Evolutionary conservation across 2,888 invertebrate genomes (phyloP).

Genomic region (Polietes domitor): DNA sequence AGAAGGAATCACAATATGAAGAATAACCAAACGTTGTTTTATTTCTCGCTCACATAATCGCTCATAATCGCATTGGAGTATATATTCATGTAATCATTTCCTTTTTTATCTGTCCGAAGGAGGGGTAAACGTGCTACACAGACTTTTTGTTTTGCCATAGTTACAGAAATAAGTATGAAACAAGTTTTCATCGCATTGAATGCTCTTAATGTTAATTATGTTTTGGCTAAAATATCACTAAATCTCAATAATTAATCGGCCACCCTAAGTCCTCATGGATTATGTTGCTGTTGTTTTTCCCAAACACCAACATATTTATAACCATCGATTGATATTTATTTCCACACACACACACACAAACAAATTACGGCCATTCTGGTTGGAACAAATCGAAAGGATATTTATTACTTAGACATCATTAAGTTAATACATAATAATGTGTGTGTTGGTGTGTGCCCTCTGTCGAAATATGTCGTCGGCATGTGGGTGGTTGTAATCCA

Average conservation of each 20-base stretch:
- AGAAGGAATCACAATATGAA: too few relatives aligned
- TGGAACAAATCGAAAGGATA: neutral
- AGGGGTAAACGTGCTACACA: too few relatives aligned
- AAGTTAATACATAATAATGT: constrained; percentile 3
- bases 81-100: neutral
- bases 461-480: too few relatives aligned
- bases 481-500: neutral
- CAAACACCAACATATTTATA: neutral
- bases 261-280: neutral
- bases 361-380: constrained; percentile 6
- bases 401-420: neutral
- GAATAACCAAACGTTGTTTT: too few relatives aligned
- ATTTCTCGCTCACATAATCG: too few relatives aligned
- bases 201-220: constrained; percentile 6
- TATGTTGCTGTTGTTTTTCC: neutral
- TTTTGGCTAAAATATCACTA: neutral
- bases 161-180: too few relatives aligned
- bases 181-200: neutral
- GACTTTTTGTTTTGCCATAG: too few relatives aligned
- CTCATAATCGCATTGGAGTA: too few relatives aligned
- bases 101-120: too few relatives aligned
- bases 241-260: constrained; percentile 16
- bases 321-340: constrained; percentile 1
- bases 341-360: neutral
- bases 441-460: too few relatives aligned